Percentiles rank a stretch among this genome's conserved stretches.
These are phyloP conservation scores for Chalcosyrphus nemorum DNA, from an alignment of 2,888 invertebrate species.

Conservation along the genomic window DNA sequence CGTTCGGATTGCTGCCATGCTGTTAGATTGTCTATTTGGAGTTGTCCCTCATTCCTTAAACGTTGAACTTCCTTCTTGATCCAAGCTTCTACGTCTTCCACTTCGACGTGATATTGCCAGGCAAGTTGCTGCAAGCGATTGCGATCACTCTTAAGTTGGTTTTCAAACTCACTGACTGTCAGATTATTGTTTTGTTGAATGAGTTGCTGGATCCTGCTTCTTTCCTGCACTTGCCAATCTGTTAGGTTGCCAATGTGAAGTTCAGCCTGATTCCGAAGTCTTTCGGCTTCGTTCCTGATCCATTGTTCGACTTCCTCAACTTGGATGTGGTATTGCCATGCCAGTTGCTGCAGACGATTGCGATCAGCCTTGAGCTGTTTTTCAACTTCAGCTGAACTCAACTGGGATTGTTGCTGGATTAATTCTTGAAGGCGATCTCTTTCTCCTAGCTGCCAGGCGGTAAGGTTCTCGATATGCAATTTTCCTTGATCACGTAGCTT, in stretches of 20 bases:
- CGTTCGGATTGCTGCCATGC: constrained; percentile 79
- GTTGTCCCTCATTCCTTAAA: constrained; percentile 77
- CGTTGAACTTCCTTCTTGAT: constrained; percentile 78
- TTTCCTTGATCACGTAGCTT: constrained; percentile 78
- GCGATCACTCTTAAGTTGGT: constrained; percentile 77
- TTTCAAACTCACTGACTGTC: constrained; percentile 78
- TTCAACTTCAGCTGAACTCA: constrained; percentile 78
- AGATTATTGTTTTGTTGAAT: constrained; percentile 78
- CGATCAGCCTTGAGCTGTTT: constrained; percentile 78
- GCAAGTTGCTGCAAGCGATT: constrained; percentile 77
- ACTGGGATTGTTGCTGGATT: constrained; percentile 76
- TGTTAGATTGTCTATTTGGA: constrained; percentile 78
- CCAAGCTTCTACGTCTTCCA: constrained; percentile 79
- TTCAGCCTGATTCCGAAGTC: constrained; percentile 76
- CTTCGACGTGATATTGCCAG: constrained; percentile 78
- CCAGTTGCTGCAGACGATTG: constrained; percentile 78
- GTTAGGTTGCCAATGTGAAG: constrained; percentile 76
- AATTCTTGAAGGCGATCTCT: constrained; percentile 79
- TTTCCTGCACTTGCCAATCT: constrained; percentile 78
- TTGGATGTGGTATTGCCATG: constrained; percentile 78
- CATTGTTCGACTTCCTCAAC: constrained; percentile 79
- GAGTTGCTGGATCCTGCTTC: constrained; percentile 77
- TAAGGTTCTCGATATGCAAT: constrained; percentile 78
- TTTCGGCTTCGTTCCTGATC: constrained; percentile 78
- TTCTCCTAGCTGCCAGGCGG: constrained; percentile 79